Conservation (phyloP, 1,140 invertebrate species). For the Zaprionus lachaisei region DNA sequence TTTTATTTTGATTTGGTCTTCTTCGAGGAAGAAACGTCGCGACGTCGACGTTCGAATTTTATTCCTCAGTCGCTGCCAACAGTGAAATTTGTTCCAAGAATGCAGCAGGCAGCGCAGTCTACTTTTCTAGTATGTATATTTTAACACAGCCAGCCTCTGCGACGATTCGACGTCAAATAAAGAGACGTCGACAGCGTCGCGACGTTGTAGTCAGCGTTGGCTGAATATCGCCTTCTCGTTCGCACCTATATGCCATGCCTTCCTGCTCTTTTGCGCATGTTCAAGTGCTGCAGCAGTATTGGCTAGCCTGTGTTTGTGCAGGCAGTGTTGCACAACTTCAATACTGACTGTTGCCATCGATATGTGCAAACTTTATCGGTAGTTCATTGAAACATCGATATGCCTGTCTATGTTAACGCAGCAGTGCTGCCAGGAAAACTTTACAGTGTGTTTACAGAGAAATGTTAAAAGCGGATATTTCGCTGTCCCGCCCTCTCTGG, state of each 20-base stretch:
- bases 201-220: slow-evolving; percentile 51
- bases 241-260: slow-evolving; percentile 30
- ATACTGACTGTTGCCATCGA: slow-evolving; percentile 3
- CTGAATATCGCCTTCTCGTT: slow-evolving; percentile 42
- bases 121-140: slow-evolving; percentile 58
- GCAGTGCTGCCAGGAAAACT: neutral
- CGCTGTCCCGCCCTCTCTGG: too few relatives aligned
- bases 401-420: neutral
- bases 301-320: neutral
- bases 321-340: slow-evolving; percentile 9
- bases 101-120: slow-evolving; percentile 51
- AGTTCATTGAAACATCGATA: neutral
- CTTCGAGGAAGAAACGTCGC: slow-evolving; percentile 66
- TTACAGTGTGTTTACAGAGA: too few relatives aligned
- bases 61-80: slow-evolving; percentile 78
- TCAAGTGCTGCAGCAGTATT: slow-evolving; percentile 27
- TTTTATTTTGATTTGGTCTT: slow-evolving; percentile 79
- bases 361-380: slow-evolving; percentile 7
- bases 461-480: too few relatives aligned
- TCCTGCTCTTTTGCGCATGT: slow-evolving; percentile 55
- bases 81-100: slow-evolving; percentile 64
- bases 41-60: slow-evolving; percentile 79
- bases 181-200: slow-evolving; percentile 56
- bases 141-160: slow-evolving; percentile 47
- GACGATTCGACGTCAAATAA: slow-evolving; percentile 56